A percentile compares a stretch with the other conserved stretches of the same genome.
phyloP scores from a whole-genome alignment of 2,888 invertebrate genomes.

The Drosophila colorata region DNA sequence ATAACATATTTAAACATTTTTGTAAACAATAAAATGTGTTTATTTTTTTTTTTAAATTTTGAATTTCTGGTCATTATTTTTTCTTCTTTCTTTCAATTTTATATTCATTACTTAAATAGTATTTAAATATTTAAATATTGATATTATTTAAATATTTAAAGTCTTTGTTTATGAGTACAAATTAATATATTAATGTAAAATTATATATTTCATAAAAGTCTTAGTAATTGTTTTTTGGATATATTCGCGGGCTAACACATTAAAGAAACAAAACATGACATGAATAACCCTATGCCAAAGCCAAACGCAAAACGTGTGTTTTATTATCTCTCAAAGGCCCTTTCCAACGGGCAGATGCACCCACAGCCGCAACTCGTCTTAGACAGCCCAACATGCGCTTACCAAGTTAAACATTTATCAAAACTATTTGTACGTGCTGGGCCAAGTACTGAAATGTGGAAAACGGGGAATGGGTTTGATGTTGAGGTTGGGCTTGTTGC shows the following conservation, averaged over 20 bases:
- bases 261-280: background rate
- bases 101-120: no score
- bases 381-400: conserved; percentile 46
- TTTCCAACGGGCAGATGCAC: conserved; percentile 1
- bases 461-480: background rate
- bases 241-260: background rate
- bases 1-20: no score
- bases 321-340: conserved; percentile 60
- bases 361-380: background rate
- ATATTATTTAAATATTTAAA: no score
- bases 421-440: conserved; percentile 73
- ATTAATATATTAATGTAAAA: background rate
- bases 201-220: background rate
- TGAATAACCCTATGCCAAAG: conserved; percentile 18
- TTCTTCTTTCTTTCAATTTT: no score
- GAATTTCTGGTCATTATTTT: no score
- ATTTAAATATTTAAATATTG: no score
- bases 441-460: conserved; percentile 40
- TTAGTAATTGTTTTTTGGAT: background rate
- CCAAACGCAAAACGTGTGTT: conserved; percentile 64
- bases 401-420: conserved; percentile 71
- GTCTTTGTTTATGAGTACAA: background rate
- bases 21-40: no score
- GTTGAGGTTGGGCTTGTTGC: conserved; percentile 9
- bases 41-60: no score